A percentile compares a stretch with the other conserved stretches of the same genome.
Conservation (phyloP, 1,140 invertebrate species). For the Lepidurus arcticus region DNA sequence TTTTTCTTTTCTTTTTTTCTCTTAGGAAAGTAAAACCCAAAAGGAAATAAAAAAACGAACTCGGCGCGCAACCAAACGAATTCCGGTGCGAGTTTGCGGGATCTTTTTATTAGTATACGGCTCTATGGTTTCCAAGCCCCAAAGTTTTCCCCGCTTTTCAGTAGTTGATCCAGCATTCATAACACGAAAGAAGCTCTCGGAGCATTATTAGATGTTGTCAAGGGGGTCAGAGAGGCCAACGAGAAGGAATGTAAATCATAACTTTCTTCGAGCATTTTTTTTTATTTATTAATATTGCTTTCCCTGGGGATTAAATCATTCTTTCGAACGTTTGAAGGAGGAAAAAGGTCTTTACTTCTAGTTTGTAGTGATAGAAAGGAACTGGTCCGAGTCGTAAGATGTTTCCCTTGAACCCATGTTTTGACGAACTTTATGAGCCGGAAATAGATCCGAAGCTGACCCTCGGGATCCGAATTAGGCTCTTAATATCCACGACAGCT, state of each 20-base stretch:
- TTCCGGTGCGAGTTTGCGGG: constrained; percentile 16
- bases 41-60: not conserved
- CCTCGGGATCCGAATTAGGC: not conserved
- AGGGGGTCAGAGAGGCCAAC: constrained; percentile 11
- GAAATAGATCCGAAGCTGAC: not conserved
- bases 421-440: not conserved
- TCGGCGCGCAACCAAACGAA: not conserved
- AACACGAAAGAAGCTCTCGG: not conserved
- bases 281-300: not conserved
- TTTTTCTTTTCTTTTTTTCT: not conserved
- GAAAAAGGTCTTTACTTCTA: too few species aligned
- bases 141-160: not conserved
- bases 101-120: constrained; percentile 9
- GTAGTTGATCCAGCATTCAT: constrained; percentile 17
- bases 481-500: not conserved
- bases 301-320: not conserved
- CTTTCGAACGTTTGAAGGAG: too few species aligned
- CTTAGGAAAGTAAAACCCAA: not conserved
- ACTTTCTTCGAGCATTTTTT: not conserved
- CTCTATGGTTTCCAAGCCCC: not conserved
- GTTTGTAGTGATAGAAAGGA: too few species aligned
- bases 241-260: constrained; percentile 6
- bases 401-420: not conserved
- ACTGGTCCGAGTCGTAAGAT: not conserved
- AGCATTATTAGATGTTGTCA: constrained; percentile 22